Evolutionary conservation across 2,888 invertebrate species (phyloP), one percentile per base, ranked within the genome.

Genomic region (Protodeltote pygarga): DNA sequence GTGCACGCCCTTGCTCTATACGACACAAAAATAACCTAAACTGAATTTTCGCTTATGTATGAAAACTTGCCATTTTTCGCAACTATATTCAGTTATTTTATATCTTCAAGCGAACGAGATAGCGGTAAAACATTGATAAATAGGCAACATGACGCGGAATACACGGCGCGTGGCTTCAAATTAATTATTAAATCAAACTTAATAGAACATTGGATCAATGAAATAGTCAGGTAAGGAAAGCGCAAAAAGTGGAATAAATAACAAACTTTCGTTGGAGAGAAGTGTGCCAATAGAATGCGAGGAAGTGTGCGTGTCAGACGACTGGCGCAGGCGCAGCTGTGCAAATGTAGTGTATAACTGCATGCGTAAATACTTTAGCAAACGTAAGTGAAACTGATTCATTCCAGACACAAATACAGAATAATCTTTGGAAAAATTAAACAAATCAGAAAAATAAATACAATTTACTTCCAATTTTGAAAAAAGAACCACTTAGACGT

Each of bases 191-290:
- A 80, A 78, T 73, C 52, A 66, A 73, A 70, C 62, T 73, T 69
- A 74, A 69, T 75, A 59, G 70, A 73, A 70, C 72, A 83, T 59
- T 75, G 55, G 71, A 78, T 73, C 75, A 79, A 75, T 78, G 63
- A 73, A 75, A 67, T 73, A 61, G 60, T 60, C 65, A 71, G 46
- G 67, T 65, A 66, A 81, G 74, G 75, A 81, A 82, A 81, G 78
- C 74, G 77, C 79, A 86, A 86, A 84, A 83, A 83, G 72, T 79
- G 73, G 81, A 85, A 87, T 85, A 81, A 76, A 71, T 79, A 83
- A 86, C 71, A 72, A 81, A 87, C 88, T 88, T 88, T 89, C 88
- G 83, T 81, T 88, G 62, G 49, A 73, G 75, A 82, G 77, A 86
- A 86, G 77, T 87, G 81, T 87, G 88, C 82, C 80, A 87, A 80